phyloP scores from a whole-genome alignment of 2,888 invertebrate species.

The Sphecodes monilicornis region DNA sequence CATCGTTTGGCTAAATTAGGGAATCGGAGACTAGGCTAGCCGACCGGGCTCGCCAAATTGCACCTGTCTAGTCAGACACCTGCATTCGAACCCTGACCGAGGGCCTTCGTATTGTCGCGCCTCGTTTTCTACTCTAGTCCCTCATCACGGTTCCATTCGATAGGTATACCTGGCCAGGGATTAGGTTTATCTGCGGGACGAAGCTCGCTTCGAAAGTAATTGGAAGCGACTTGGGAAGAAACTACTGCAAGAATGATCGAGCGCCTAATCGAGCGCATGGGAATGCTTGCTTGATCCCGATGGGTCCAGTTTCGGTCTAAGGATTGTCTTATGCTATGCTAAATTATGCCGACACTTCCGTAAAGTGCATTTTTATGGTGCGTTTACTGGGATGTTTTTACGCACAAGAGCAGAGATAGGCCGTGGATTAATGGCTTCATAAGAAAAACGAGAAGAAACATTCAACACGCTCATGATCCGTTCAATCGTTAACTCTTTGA shows the following conservation, averaged over 20 bases:
- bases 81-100: conserved; percentile 75
- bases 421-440: no score
- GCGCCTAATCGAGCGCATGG: conserved; percentile 40
- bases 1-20: not conserved
- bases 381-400: no score
- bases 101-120: conserved; percentile 62
- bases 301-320: not conserved
- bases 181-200: conserved; percentile 53
- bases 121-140: conserved; percentile 46
- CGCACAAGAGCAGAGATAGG: no score
- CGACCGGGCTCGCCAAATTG: conserved; percentile 72
- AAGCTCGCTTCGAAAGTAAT: conserved; percentile 45
- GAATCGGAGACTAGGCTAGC: conserved; percentile 16
- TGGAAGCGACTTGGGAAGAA: conserved; percentile 56
- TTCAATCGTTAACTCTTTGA: no score
- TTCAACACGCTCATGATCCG: no score
- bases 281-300: conserved; percentile 10
- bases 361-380: not conserved
- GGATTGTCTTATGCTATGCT: not conserved
- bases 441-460: no score
- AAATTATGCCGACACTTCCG: not conserved
- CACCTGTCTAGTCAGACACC: conserved; percentile 76
- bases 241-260: conserved; percentile 44
- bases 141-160: conserved; percentile 2
- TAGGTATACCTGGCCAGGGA: conserved; percentile 51